Conservation (phyloP, 2,888 invertebrate genomes). For the Epsilonema sp. region DNA sequence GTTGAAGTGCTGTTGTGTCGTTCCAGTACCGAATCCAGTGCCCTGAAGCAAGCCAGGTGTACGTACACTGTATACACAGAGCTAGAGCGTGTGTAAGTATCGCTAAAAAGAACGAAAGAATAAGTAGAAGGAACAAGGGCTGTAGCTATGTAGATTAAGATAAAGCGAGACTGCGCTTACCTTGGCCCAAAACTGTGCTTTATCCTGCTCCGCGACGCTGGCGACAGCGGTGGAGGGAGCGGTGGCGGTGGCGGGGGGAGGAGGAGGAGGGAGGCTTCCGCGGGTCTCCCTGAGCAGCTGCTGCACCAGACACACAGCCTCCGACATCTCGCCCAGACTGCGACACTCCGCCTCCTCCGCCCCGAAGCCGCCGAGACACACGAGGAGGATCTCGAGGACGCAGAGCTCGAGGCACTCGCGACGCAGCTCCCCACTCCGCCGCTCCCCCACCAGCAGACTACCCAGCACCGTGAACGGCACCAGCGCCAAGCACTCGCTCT, state of each 20-base stretch:
- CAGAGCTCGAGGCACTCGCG: conserved; percentile 61
- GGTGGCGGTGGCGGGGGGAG: too few relatives aligned
- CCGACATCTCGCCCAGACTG: neutral
- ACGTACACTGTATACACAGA: too few relatives aligned
- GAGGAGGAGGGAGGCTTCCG: too few relatives aligned
- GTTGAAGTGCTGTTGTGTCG: conserved; percentile 86
- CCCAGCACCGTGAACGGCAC: conserved; percentile 55
- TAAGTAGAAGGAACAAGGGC: too few relatives aligned
- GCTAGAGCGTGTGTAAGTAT: too few relatives aligned
- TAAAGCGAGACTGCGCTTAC: too few relatives aligned
- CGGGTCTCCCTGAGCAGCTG: too few relatives aligned
- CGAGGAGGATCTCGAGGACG: conserved; percentile 59
- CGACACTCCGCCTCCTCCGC: conserved; percentile 23
- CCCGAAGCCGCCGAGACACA: conserved; percentile 70
- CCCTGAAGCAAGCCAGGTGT: conserved; percentile 95
- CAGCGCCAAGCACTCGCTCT: conserved; percentile 36
- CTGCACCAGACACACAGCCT: neutral
- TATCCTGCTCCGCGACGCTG: too few relatives aligned
- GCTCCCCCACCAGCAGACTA: conserved; percentile 50
- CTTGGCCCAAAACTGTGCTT: too few relatives aligned
- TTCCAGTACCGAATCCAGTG: conserved; percentile 86
- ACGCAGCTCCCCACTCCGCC: conserved; percentile 53
- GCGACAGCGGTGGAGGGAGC: too few relatives aligned
- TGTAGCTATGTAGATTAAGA: too few relatives aligned
- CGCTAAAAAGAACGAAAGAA: too few relatives aligned